These are phyloP conservation scores for Ailuropoda melanoleuca DNA, from an alignment of 2,113 vertebrate genomes.

Conservation along the genomic window DNA sequence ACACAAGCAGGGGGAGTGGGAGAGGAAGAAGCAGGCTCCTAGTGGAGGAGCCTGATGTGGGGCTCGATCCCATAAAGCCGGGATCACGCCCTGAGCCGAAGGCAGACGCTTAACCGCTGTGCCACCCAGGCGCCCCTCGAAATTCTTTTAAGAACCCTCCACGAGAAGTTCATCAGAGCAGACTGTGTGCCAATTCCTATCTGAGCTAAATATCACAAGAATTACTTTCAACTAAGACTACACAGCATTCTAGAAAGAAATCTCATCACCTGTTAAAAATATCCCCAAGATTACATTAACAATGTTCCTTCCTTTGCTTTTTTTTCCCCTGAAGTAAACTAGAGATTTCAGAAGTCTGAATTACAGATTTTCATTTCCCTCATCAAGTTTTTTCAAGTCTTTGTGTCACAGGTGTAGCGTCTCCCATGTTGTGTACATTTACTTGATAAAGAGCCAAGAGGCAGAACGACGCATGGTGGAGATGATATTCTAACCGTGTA, in stretches of 20 bases:
- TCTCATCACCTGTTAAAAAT: not conserved
- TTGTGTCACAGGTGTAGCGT: not conserved
- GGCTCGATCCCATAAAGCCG: too few relatives aligned
- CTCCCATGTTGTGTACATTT: not conserved
- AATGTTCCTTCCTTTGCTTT: not conserved
- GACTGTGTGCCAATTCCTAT: not conserved
- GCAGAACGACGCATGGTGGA: not conserved
- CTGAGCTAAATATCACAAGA: slow-evolving; percentile 10
- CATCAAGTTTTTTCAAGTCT: not conserved
- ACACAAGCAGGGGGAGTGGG: too few relatives aligned
- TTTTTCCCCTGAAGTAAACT: not conserved
- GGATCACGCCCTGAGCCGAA: too few relatives aligned
- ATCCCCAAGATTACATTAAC: not conserved
- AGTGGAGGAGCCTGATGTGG: too few relatives aligned
- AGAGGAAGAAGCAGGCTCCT: too few relatives aligned
- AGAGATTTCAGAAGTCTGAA: slow-evolving; percentile 22
- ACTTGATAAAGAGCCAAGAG: not conserved
- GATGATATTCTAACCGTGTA: not conserved
- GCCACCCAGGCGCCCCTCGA: too few relatives aligned
- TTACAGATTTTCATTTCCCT: not conserved
- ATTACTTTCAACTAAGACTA: not conserved
- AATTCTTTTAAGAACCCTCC: not conserved
- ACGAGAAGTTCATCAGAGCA: not conserved
- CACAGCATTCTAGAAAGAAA: not conserved
- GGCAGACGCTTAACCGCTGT: too few relatives aligned